A percentile compares a stretch with the other conserved stretches of the same genome.
Evolutionary conservation across 2,797 vertebrate species (phyloP).

Genomic region (Melanotaenia pygmaea): DNA sequence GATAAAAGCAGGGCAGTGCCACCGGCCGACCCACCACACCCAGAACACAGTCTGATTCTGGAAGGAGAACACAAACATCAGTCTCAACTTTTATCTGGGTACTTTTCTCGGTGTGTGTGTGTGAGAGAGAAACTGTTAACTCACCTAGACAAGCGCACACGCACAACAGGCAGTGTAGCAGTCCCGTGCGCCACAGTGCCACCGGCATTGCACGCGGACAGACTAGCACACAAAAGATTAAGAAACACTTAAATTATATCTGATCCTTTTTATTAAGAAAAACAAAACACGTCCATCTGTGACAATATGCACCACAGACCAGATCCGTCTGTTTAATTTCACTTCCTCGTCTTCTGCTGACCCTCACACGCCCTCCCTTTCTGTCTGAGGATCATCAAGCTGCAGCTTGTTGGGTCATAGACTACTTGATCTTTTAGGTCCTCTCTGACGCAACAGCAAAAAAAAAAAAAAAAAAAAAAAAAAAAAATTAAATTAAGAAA

Average conservation of each 20-base stretch:
- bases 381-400: slow-evolving; percentile 48
- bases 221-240: neutral
- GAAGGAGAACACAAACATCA: neutral
- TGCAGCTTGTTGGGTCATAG: slow-evolving; percentile 42
- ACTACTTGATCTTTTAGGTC: neutral
- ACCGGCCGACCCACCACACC: slow-evolving; percentile 57
- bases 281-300: neutral
- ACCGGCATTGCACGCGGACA: slow-evolving; percentile 23
- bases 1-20: slow-evolving; percentile 65
- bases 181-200: slow-evolving; percentile 51
- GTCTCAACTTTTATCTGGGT: too few relatives aligned
- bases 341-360: slow-evolving; percentile 2
- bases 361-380: neutral
- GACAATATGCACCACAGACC: neutral
- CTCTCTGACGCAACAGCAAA: neutral
- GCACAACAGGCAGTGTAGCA: slow-evolving; percentile 57
- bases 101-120: neutral
- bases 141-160: slow-evolving; percentile 63
- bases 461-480: too few relatives aligned
- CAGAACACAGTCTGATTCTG: slow-evolving; percentile 66
- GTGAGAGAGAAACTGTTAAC: slow-evolving; percentile 1
- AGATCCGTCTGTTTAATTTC: neutral
- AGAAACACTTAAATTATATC: neutral
- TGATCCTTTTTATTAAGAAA: neutral
- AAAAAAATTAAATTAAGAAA: neutral